Percentiles rank a stretch among this genome's conserved stretches.
phyloP scores from a whole-genome alignment of 2,888 invertebrate genomes.

The Chydorus sphaericus region DNA sequence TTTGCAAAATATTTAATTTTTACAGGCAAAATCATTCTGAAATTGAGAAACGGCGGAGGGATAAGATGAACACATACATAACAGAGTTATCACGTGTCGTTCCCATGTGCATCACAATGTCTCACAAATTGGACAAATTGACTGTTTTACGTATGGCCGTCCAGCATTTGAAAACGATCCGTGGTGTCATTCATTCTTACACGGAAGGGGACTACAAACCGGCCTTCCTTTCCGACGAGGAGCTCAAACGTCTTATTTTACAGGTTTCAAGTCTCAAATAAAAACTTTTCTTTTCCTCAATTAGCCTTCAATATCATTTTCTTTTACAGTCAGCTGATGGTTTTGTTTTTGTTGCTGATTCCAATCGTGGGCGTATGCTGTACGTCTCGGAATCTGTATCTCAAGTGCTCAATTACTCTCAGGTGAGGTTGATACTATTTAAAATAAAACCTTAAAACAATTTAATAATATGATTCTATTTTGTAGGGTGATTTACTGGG shows the following conservation, averaged over 20 bases:
- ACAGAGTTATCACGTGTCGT: conserved; percentile 76
- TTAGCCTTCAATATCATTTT: background rate
- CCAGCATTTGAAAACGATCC: conserved; percentile 51
- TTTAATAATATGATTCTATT: conserved; percentile 15
- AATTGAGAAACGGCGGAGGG: conserved; percentile 82
- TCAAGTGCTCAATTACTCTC: conserved; percentile 62
- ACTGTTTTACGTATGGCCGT: conserved; percentile 82
- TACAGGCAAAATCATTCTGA: conserved; percentile 90
- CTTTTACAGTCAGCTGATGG: conserved; percentile 62
- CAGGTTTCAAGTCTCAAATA: conserved; percentile 33
- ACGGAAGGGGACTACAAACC: conserved; percentile 63
- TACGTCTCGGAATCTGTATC: conserved; percentile 82
- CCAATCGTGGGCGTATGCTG: conserved; percentile 76
- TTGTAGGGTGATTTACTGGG: conserved; percentile 67
- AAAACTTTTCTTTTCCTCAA: background rate
- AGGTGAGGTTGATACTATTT: conserved; percentile 35
- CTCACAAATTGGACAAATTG: conserved; percentile 81
- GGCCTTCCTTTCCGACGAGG: conserved; percentile 68
- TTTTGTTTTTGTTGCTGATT: conserved; percentile 81
- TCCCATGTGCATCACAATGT: conserved; percentile 88
- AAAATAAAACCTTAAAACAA: background rate
- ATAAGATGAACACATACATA: conserved; percentile 94
- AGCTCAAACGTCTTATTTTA: conserved; percentile 69
- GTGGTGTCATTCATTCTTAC: conserved; percentile 53
- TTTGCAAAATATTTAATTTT: background rate